Evolutionary conservation across 2,113 vertebrate genomes (phyloP).

Genomic region (Thamnaconus septentrionalis): DNA sequence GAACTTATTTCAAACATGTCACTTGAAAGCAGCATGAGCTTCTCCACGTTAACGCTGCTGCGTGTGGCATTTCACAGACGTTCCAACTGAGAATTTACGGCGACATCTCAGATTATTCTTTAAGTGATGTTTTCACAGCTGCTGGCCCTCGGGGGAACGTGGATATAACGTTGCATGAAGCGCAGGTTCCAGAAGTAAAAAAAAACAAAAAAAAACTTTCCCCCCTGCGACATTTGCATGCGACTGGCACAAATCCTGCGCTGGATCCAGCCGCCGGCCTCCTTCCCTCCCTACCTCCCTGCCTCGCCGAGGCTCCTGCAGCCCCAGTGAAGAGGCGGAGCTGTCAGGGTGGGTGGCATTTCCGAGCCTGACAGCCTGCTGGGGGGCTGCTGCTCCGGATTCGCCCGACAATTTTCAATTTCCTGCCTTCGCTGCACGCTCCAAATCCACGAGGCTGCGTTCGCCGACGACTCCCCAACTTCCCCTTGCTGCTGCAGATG

Average conservation of each 20-base stretch:
- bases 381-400: slow-evolving; percentile 57
- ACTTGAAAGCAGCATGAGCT: no score
- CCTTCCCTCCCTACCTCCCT: neutral
- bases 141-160: no score
- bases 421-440: slow-evolving; percentile 44
- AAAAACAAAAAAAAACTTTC: no score
- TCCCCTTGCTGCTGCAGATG: slow-evolving; percentile 26
- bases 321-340: slow-evolving; percentile 33
- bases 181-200: no score
- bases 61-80: no score
- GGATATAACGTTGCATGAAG: no score
- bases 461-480: slow-evolving; percentile 11
- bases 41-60: no score
- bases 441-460: slow-evolving; percentile 34
- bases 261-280: slow-evolving; percentile 46
- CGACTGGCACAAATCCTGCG: slow-evolving; percentile 22
- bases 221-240: neutral
- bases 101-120: no score
- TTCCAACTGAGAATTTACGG: no score
- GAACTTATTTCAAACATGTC: no score
- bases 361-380: slow-evolving; percentile 50
- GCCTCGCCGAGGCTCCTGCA: slow-evolving; percentile 35
- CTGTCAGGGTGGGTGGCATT: slow-evolving; percentile 64
- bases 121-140: no score
- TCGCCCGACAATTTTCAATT: slow-evolving; percentile 59